These are phyloP conservation scores for Alentia gelatinosa DNA, from an alignment of 2,888 invertebrate species.

Conservation along the genomic window DNA sequence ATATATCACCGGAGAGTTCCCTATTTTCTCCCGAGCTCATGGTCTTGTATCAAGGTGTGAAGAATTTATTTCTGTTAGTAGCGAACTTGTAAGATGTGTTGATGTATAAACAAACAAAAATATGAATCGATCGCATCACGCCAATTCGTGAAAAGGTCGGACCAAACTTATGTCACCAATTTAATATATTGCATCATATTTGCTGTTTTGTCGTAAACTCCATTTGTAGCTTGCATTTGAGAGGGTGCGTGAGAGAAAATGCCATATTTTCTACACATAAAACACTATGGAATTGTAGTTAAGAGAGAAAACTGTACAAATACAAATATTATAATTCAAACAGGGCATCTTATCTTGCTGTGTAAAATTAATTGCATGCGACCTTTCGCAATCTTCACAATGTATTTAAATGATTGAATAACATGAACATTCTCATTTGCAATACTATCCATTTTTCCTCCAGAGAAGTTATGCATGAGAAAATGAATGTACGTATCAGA, in stretches of 20 bases:
- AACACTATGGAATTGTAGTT: not conserved
- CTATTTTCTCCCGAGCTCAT: not conserved
- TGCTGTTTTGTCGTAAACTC: not conserved
- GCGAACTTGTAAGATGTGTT: not conserved
- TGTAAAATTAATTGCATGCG: slow-evolving; percentile 35
- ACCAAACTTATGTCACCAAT: not conserved
- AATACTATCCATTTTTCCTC: slow-evolving; percentile 45
- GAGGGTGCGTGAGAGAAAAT: not conserved
- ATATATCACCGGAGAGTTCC: not conserved
- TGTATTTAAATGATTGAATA: slow-evolving; percentile 9
- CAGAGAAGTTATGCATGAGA: slow-evolving; percentile 32
- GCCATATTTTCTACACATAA: slow-evolving; percentile 19
- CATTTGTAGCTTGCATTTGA: not conserved
- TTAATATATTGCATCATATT: not conserved
- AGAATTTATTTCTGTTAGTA: not conserved
- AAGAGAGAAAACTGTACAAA: not conserved
- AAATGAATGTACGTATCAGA: slow-evolving; percentile 11
- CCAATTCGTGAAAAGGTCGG: not conserved
- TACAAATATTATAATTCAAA: slow-evolving; percentile 12
- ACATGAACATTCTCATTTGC: not conserved
- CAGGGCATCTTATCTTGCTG: not conserved
- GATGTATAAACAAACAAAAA: not conserved
- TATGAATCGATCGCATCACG: not conserved
- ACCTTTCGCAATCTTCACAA: slow-evolving; percentile 39
- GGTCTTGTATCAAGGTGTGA: not conserved